Percentiles rank a stretch among this genome's conserved stretches.
Conservation (phyloP, 2,797 vertebrate species). For the Cetoscarus ocellatus region DNA sequence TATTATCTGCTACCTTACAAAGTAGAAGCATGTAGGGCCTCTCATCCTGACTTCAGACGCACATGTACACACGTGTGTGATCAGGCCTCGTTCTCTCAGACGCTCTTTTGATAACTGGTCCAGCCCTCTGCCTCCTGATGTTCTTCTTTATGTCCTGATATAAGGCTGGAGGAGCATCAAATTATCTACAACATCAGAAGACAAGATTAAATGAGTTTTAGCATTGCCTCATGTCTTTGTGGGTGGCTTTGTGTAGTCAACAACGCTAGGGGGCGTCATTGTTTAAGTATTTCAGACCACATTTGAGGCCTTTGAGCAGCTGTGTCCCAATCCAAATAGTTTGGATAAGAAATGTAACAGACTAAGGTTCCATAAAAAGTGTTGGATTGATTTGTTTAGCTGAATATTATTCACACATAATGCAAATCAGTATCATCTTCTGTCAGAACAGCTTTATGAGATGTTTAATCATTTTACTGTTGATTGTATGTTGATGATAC, state of each 20-base stretch:
- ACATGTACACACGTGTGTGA: too few relatives aligned
- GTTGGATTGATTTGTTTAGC: too few relatives aligned
- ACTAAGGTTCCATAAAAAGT: neutral
- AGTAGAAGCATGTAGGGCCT: conserved; percentile 8
- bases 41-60: too few relatives aligned
- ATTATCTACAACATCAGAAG: neutral
- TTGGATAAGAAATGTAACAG: neutral
- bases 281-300: conserved; percentile 33
- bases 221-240: neutral
- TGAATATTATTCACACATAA: neutral
- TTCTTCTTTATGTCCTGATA: conserved; percentile 1
- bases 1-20: conserved; percentile 1
- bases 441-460: too few relatives aligned
- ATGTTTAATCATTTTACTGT: too few relatives aligned
- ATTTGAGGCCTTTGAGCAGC: neutral
- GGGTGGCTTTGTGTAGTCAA: conserved; percentile 2
- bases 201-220: too few relatives aligned
- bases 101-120: conserved; percentile 2
- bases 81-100: conserved; percentile 8
- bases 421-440: too few relatives aligned
- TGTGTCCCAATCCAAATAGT: neutral
- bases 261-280: conserved; percentile 72
- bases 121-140: conserved; percentile 9
- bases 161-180: neutral
- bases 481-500: too few relatives aligned